Percentiles rank a stretch among this genome's conserved stretches.
phyloP scores from a whole-genome alignment of 2,888 invertebrate genomes.

The Drosophila niveifrons region DNA sequence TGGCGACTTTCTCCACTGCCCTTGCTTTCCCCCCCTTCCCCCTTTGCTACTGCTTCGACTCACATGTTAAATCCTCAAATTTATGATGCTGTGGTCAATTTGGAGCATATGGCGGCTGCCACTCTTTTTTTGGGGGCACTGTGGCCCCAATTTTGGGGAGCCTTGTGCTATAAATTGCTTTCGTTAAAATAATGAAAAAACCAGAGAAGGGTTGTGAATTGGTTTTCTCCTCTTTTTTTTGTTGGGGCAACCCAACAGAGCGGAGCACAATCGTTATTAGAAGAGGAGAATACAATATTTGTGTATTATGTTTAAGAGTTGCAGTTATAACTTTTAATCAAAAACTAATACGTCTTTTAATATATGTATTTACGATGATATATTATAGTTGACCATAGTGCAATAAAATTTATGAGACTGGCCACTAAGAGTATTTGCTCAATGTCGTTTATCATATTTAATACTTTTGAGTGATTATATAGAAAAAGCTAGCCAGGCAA shows the following conservation, averaged over 20 bases:
- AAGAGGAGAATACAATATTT: background rate
- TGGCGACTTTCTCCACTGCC: conserved; percentile 3
- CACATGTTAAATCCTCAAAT: conserved; percentile 75
- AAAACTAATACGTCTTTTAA: background rate
- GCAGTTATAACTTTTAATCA: background rate
- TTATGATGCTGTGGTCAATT: conserved; percentile 78
- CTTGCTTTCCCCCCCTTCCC: background rate
- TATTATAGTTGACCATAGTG: conserved; percentile 3
- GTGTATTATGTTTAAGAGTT: conserved; percentile 8
- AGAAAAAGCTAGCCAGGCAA: conserved; percentile 59
- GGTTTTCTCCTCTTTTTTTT: conserved; percentile 4
- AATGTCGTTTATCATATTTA: conserved; percentile 72
- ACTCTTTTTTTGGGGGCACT: conserved; percentile 42
- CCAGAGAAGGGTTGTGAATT: conserved; percentile 58
- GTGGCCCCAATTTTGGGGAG: conserved; percentile 32
- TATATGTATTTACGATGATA: background rate
- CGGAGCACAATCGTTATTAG: background rate
- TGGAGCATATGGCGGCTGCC: conserved; percentile 70
- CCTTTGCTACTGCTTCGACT: conserved; percentile 15
- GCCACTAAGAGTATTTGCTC: conserved; percentile 11
- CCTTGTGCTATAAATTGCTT: conserved; percentile 60
- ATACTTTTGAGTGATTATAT: conserved; percentile 75
- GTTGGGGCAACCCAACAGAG: background rate
- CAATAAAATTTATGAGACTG: conserved; percentile 16
- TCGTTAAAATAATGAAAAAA: conserved; percentile 49